Base-by-base conservation (phyloP, 2,888 invertebrate species). In the Clostera curtula region DNA sequence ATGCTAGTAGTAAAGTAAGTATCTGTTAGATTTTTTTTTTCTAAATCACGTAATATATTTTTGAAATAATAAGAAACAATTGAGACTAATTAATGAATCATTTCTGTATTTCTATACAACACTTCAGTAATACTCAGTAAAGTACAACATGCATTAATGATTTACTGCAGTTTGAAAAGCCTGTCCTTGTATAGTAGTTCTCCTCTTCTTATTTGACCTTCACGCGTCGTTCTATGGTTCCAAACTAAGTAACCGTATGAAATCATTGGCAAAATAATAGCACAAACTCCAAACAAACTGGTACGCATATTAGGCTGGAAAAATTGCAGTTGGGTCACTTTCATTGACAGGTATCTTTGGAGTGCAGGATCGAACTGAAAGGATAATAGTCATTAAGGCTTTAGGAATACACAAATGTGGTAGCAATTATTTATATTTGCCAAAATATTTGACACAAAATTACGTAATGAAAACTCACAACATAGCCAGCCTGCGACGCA, bases 341-440 rank as follows among this genome's bases (percentile, higher is more conserved):
- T 88, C 89, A 93, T 87, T 0, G 94, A 87, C 58, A 88, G 79
- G 58, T 87, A 93, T 27, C 93, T 87, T 51, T 92, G 89, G 2
- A 94, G 43, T 5, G 89, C 91, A n/a, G 90, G 75, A 69, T 96
- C 96, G 64, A 95, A 92, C 96, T 96, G 73, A 43, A 88, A 87
- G 48, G 49, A 55, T 6, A 8, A 10, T 23, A 23, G 4, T 2
- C 15, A 7, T 6, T n/a, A 7, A 20, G 11, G 1, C 12, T 19
- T 18, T 18, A 3, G 3, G 3, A 7, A 18, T 18, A 18, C 3
- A 4, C 3, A 18, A 18, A 18, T 18, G 18, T 8, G 7, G 7
- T 4, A n/a, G 18, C 8, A n/a, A 18, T 18, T 18, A 6, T 18
- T 6, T 19, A 22, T 20, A 24, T 5, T 10, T 23, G 19, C 11